A percentile compares a stretch with the other conserved stretches of the same genome.
Evolutionary conservation across 2,113 vertebrate species (phyloP).

Genomic region (Eonycteris spelaea): DNA sequence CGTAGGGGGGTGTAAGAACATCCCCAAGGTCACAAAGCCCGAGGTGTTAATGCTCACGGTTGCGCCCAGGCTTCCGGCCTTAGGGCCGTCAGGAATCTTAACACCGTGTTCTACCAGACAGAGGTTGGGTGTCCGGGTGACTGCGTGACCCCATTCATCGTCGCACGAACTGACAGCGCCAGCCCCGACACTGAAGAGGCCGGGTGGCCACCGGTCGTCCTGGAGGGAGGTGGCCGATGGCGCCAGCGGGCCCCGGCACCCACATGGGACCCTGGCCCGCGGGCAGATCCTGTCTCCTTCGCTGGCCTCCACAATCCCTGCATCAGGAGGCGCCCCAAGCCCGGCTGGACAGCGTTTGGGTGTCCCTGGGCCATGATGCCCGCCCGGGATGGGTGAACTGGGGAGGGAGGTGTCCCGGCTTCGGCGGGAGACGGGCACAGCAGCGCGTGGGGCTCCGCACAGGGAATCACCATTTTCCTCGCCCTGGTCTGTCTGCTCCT

Average conservation of each 20-base stretch:
- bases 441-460: neutral
- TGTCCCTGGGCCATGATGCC: neutral
- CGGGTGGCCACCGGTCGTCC: neutral
- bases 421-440: neutral
- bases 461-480: neutral
- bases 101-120: neutral
- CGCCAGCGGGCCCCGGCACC: neutral
- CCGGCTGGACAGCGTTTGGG: neutral
- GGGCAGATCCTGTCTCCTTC: neutral
- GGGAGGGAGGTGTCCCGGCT: neutral
- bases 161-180: neutral
- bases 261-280: neutral
- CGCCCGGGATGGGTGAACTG: neutral
- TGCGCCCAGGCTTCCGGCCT: neutral
- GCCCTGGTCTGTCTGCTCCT: accelerated
- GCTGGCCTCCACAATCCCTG: neutral
- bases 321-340: neutral
- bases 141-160: neutral
- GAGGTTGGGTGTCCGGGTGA: neutral
- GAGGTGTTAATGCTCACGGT: neutral
- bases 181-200: neutral
- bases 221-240: neutral
- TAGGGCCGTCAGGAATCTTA: neutral
- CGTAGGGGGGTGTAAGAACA: neutral
- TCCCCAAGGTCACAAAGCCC: constrained; percentile 27